Conservation (phyloP, 1,140 invertebrate species). For the Drosophila gunungcola region DNA sequence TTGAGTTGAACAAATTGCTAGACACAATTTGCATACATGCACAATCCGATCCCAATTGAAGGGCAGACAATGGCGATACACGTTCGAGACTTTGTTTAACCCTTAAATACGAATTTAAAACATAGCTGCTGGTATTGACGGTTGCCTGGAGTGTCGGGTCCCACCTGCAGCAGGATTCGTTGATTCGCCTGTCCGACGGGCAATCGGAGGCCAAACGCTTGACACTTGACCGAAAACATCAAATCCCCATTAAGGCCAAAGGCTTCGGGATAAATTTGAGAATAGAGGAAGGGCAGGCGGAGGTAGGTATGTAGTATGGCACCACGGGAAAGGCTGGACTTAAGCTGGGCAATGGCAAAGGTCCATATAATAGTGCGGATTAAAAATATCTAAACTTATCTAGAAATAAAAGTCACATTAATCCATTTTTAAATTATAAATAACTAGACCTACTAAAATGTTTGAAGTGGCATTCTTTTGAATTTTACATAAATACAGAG, state of each 20-base stretch:
- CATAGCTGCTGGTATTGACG: not conserved
- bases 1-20: constrained; percentile 63
- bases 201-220: constrained; percentile 26
- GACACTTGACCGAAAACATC: constrained; percentile 55
- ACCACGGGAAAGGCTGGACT: not conserved
- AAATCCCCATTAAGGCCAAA: constrained; percentile 52
- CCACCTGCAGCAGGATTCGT: constrained; percentile 25
- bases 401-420: not conserved
- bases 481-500: too few relatives aligned
- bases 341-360: not conserved
- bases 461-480: too few relatives aligned
- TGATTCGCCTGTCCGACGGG: constrained; percentile 14
- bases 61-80: constrained; percentile 46
- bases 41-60: constrained; percentile 41
- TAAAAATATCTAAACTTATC: not conserved
- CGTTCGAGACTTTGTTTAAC: constrained; percentile 39
- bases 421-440: not conserved
- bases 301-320: not conserved
- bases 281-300: not conserved
- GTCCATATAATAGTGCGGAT: too few relatives aligned
- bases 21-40: constrained; percentile 54
- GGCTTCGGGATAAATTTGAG: constrained; percentile 21
- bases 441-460: too few relatives aligned
- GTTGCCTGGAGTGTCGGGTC: constrained; percentile 8
- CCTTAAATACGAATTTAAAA: constrained; percentile 34